These are phyloP conservation scores for Chionomys nivalis DNA, from an alignment of 2,113 vertebrate species.

Conservation along the genomic window DNA sequence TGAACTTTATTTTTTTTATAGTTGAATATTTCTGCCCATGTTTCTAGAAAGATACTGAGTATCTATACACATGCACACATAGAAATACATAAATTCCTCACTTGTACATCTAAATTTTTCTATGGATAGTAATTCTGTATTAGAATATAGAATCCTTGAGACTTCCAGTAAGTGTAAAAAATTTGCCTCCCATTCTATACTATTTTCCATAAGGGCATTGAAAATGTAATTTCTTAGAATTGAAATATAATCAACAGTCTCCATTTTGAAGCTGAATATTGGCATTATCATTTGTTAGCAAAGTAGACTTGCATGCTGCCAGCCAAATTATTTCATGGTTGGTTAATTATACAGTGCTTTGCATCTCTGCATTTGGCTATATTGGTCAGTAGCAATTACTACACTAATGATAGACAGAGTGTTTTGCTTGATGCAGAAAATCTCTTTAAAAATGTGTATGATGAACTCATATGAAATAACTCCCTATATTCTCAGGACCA, in stretches of 20 bases:
- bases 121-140: background rate
- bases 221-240: conserved; percentile 57
- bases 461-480: conserved; percentile 40
- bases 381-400: conserved; percentile 80
- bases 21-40: background rate
- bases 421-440: conserved; percentile 78
- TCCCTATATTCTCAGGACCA: background rate
- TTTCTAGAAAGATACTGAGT: background rate
- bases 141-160: background rate
- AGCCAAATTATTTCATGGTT: conserved; percentile 86
- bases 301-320: conserved; percentile 74
- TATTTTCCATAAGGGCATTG: conserved; percentile 30
- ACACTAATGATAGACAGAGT: conserved; percentile 81
- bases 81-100: background rate
- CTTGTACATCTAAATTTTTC: background rate
- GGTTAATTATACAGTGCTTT: conserved; percentile 80
- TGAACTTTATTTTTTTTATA: background rate
- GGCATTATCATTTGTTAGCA: conserved; percentile 77
- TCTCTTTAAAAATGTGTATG: conserved; percentile 46
- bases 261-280: conserved; percentile 72
- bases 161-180: background rate
- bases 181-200: background rate
- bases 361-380: conserved; percentile 81
- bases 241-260: conserved; percentile 78
- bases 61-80: background rate